phyloP scores from a whole-genome alignment of 2,113 vertebrate genomes.

The Ameiurus melas region DNA sequence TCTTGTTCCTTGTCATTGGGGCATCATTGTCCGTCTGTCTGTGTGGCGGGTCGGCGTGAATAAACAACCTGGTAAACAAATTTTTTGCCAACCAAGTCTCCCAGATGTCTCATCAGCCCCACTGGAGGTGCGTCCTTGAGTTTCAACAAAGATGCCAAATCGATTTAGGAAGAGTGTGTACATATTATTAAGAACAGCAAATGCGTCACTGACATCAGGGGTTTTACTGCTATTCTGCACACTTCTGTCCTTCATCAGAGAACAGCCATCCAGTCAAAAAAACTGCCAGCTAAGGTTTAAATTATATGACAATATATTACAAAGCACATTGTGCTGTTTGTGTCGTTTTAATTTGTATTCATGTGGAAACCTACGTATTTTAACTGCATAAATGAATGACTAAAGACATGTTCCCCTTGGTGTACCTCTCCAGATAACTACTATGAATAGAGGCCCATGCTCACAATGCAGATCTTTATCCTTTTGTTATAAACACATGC shows the following conservation, averaged over 20 bases:
- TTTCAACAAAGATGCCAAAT: slow-evolving; percentile 70
- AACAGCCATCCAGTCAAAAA: neutral
- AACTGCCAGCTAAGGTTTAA: neutral
- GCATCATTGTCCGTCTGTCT: slow-evolving; percentile 59
- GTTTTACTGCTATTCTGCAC: neutral
- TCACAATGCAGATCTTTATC: slow-evolving; percentile 42
- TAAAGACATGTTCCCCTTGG: slow-evolving; percentile 3
- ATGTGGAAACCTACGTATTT: neutral
- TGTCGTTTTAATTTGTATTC: neutral
- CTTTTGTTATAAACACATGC: slow-evolving; percentile 30
- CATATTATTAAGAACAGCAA: slow-evolving; percentile 64
- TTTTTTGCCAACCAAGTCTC: slow-evolving; percentile 53
- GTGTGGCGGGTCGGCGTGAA: slow-evolving; percentile 58
- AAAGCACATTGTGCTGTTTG: neutral
- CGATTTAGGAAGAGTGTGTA: slow-evolving; percentile 65
- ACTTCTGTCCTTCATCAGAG: neutral
- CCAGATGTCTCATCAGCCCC: slow-evolving; percentile 66
- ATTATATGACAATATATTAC: neutral
- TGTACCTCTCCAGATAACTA: slow-evolving; percentile 15
- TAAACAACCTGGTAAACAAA: slow-evolving; percentile 76
- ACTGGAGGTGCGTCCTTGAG: slow-evolving; percentile 68
- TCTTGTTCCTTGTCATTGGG: slow-evolving; percentile 57
- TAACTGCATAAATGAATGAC: slow-evolving; percentile 2
- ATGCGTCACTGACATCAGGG: slow-evolving; percentile 49
- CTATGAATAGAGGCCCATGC: neutral